Base-by-base conservation (phyloP, 2,888 invertebrate genomes). In the Ornithoptera priamus region DNA sequence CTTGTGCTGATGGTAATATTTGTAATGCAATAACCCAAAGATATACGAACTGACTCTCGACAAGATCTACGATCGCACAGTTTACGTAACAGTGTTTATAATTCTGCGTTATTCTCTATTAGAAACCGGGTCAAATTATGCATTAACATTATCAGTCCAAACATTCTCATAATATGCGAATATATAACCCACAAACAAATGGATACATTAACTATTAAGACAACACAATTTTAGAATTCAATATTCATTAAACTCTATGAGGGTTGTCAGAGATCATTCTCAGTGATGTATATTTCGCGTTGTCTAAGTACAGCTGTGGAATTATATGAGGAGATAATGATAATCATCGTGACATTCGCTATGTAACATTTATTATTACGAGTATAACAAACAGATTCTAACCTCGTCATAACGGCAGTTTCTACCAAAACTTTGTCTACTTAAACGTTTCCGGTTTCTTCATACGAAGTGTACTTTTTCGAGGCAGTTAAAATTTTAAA, bases 1-100 rank as follows among this genome's bases (percentile, higher is more conserved):
- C 5, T 56, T 56, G 18, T 20, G 3, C 30, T 30, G 56, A 63
- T 68, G 46, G 64, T 64, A 30, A 5, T 60, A 17, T 39, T 63
- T 36, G 46, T 58, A 22, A 39, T 0, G 17, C 53, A 2, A 2
- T 15, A 59, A 59, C 36, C 22, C 59, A 22, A 63, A 22, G 22
- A 22, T 22, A 22, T 46, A 39, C 17, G 36, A 59, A 56, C 61
- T 61, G 22, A 69, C 69, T 60, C 36, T 66, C 24, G 15, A 59
- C 66, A 50, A 67, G 58, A 63, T 63, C 62, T 63, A 24, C 63
- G 70, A 53, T 63, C 53, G 58, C 20, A 58, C 58, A 56, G 56
- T 56, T 72, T 74, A 70, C 69, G 65, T 73, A 75, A 76, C 68
- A 65, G 61, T 73, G 71, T 76, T 75, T 73, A 74, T 69, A 70